A percentile compares a stretch with the other conserved stretches of the same genome.
These are phyloP conservation scores for Cephus pygmeus DNA, from an alignment of 2,888 invertebrate species.

Conservation along the genomic window DNA sequence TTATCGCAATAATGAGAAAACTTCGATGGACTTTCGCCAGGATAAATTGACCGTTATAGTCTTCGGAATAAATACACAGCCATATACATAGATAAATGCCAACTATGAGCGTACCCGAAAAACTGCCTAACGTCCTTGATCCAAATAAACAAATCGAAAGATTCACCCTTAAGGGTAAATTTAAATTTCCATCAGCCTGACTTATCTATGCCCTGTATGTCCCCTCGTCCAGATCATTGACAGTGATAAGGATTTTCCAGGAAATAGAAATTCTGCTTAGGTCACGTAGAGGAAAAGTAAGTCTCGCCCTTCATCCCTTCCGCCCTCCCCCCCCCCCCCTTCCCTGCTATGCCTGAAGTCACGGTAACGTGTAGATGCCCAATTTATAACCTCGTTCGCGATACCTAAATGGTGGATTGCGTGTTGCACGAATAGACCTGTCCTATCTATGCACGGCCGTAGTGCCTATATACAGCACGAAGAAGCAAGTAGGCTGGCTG, in stretches of 20 bases:
- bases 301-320: background rate
- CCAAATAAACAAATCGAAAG: background rate
- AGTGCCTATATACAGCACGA: background rate
- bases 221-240: background rate
- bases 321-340: too few species aligned
- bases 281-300: background rate
- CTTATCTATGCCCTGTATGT: background rate
- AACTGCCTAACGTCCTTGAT: background rate
- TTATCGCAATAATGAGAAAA: conserved; percentile 45
- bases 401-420: background rate
- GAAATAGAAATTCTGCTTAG: background rate
- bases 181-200: background rate
- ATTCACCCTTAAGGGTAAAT: background rate
- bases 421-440: background rate
- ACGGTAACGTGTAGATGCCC: background rate
- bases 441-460: background rate
- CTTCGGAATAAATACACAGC: background rate
- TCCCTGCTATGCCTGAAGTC: background rate
- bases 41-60: conserved; percentile 21
- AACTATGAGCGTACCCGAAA: background rate
- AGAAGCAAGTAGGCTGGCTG: background rate
- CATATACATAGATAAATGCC: background rate
- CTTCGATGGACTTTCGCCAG: conserved; percentile 40
- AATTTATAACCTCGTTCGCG: background rate
- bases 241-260: background rate